Percentiles rank a stretch among this genome's conserved stretches.
Conservation (phyloP, 2,113 vertebrate species). For the Spermophilus dauricus region DNA sequence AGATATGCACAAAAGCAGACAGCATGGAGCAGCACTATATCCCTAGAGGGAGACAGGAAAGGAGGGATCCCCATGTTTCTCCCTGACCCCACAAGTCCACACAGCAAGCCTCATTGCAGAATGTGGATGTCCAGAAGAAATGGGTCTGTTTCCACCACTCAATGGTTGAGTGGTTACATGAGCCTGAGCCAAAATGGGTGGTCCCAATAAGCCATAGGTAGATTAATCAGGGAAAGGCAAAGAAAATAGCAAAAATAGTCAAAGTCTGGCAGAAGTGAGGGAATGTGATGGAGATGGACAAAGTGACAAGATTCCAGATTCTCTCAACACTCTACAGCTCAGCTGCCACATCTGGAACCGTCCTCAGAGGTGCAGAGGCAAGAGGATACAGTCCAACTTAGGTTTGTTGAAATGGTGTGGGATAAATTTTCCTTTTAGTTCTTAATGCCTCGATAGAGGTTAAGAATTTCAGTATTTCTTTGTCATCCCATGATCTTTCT, state of each 20-base stretch:
- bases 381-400: not conserved
- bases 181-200: not conserved
- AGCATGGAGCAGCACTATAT: not conserved
- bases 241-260: not conserved
- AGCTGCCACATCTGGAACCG: not conserved
- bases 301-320: not conserved
- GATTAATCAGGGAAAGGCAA: not conserved
- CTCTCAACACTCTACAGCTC: not conserved
- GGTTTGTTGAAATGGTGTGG: not conserved
- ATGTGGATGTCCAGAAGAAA: not conserved
- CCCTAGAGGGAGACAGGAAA: not conserved
- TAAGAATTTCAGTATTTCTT: not conserved
- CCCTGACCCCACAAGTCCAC: not conserved
- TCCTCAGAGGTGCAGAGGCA: not conserved
- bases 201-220: not conserved
- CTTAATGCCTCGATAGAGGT: not conserved
- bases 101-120: not conserved
- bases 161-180: not conserved
- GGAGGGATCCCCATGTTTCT: not conserved
- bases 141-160: not conserved
- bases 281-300: not conserved
- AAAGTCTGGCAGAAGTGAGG: not conserved
- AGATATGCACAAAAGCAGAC: constrained; percentile 59
- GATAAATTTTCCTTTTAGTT: not conserved
- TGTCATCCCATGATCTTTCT: not conserved